Evolutionary conservation across 2,113 vertebrate species (phyloP), one percentile per base, ranked within the genome.

Genomic region (Rostratula benghalensis): DNA sequence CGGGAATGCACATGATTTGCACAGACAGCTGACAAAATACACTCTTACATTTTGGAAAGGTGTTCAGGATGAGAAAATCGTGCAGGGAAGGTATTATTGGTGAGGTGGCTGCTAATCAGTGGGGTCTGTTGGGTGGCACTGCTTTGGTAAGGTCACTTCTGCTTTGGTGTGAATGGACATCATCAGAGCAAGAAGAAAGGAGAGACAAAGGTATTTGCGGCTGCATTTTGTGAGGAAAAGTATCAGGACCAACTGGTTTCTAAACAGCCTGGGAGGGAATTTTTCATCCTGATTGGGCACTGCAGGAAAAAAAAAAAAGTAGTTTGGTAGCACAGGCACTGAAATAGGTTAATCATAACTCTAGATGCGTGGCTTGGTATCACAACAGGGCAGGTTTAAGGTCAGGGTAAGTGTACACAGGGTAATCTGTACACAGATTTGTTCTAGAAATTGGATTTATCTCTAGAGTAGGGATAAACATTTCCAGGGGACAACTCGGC

Each of bases 1-100:
- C 2, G 4, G 35, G 57, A 71, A n/a, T 11, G 19, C 14, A 33
- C 0, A 1, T 0, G 3, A 31, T 59, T 46, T 70, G 45, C 14
- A 14, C 5, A 22, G 46, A 11, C 20, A 39, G 31, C 11, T 39
- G 39, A 21, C 18, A 39, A 54, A 25, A 56, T 19, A 12, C 23
- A 7, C 5, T 13, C 33, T 20, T 37, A 35, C 28, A 5, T 50
- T 41, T 50, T 7, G 4, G 23, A 59, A 60, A 59, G 67, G 37
- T 37, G 27, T 53, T 75, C 39, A 22, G 73, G 50, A 15, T 48
- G 14, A 68, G 50, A 63, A 68, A 23, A 57, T 8, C 59, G 33
- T 9, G 10, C 54, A 33, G 60, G 13, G 13, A 33, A 17, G 46
- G 33, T 9, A 20, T 73, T 77, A 21, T 19, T 48, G 45, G 46